Percentiles rank a stretch among this genome's conserved stretches.
Conservation (phyloP, 2,888 invertebrate species). For the Campoletis raptor region DNA sequence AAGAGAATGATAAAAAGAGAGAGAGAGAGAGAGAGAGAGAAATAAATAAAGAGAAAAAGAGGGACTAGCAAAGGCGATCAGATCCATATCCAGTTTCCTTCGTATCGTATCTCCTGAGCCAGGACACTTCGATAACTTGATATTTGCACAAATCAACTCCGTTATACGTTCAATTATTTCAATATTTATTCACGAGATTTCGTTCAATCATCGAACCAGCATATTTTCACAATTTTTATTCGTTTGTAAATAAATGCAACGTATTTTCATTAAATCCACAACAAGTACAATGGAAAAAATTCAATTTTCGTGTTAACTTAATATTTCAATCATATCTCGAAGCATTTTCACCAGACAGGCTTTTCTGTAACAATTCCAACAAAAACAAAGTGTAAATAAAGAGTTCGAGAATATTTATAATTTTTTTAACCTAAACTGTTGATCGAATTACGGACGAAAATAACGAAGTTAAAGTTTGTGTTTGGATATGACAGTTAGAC, state of each 20-base stretch:
- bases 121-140: conserved; percentile 31
- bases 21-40: conserved; percentile 28
- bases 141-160: conserved; percentile 33
- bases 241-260: background rate
- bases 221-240: background rate
- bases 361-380: conserved; percentile 69
- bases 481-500: no score
- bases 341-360: conserved; percentile 70
- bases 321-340: conserved; percentile 72
- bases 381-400: background rate
- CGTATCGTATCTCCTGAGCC: conserved; percentile 48
- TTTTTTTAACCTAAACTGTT: background rate
- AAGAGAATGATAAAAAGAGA: conserved; percentile 18
- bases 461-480: background rate
- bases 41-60: conserved; percentile 32
- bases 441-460: background rate
- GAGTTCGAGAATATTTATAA: background rate
- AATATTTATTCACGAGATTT: background rate
- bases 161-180: background rate
- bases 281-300: background rate
- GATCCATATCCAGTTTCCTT: conserved; percentile 52
- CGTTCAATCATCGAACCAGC: background rate
- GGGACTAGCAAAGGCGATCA: conserved; percentile 44
- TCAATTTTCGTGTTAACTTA: conserved; percentile 36
- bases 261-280: background rate